Base-by-base conservation (phyloP, 2,888 invertebrate species). In the Dicranocentrus wangi region DNA sequence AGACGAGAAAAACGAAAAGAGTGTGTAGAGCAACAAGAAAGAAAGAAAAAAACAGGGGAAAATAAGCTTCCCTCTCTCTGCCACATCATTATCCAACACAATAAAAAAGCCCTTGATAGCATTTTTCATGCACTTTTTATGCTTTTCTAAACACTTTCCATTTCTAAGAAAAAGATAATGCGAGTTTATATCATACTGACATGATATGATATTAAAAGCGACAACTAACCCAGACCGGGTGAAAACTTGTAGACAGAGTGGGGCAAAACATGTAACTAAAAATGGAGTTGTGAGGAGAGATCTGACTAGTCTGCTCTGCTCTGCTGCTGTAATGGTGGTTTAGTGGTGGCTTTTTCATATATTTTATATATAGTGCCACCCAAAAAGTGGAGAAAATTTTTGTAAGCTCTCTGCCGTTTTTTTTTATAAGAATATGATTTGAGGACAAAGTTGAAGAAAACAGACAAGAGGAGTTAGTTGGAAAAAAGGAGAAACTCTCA, bases 151-250 rank as follows among this genome's bases (percentile, higher is more conserved):
- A 72, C 72, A 61, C 72, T 70, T 70, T 72, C 72, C 28, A 61
- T 61, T 72, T 72, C 72, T 72, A 39, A 72, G 72, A 72, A 72
- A 72, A 61, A 72, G 72, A 72, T 72, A 72, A 72, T 72, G 72
- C 58, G 72, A 61, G 60, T 72, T 72, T 72, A 61, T 72, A 72
- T 61, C 58, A 72, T 72, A 43, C 28, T 72, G 72, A 72, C 72
- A 72, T 51, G 72, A 61, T 72, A 72, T 61, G 61, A 72, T 72
- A 72, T 72, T 72, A 72, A 61, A 72, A 61, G 72, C 61, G 72
- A 72, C 72, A 72, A 72, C 58, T 47, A 60, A 39, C 61, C n/a
- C n/a, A 47, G 51, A 71, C 21, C 47, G 47, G 61, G 72, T 72
- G 72, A 61, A 61, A 39, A 72, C 47, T 72, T 43, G 61, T 25